Evolutionary conservation across 1,140 invertebrate genomes (phyloP).

Genomic region (Hirudo medicinalis): DNA sequence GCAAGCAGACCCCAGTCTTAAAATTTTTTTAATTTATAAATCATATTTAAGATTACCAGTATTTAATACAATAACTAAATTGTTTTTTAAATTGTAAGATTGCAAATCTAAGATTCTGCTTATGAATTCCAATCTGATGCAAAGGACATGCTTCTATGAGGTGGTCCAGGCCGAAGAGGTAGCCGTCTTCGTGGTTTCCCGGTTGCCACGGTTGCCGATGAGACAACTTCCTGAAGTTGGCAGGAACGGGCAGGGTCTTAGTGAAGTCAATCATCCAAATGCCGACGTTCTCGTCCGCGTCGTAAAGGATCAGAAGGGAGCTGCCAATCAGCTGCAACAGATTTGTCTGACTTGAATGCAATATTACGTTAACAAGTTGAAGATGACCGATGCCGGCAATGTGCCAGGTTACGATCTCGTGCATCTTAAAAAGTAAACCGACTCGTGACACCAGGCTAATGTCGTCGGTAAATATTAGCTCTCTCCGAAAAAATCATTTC

Average conservation of each 20-base stretch:
- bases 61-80: neutral
- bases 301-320: slow-evolving; percentile 85
- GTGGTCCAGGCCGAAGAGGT: slow-evolving; percentile 83
- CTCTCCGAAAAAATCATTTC: too few relatives aligned
- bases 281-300: slow-evolving; percentile 50
- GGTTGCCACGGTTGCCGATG: slow-evolving; percentile 78
- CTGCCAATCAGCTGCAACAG: slow-evolving; percentile 73
- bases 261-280: slow-evolving; percentile 98
- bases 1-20: neutral
- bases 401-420: neutral
- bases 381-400: neutral
- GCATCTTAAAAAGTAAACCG: too few relatives aligned
- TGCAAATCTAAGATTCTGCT: neutral
- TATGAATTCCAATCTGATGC: neutral
- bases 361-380: neutral
- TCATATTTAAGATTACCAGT: neutral
- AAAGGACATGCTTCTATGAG: slow-evolving; percentile 50
- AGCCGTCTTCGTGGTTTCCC: slow-evolving; percentile 95
- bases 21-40: neutral
- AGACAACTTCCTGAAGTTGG: slow-evolving; percentile 49
- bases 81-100: neutral
- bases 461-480: too few relatives aligned
- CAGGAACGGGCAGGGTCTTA: slow-evolving; percentile 60
- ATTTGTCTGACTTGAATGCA: slow-evolving; percentile 21
- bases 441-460: too few relatives aligned